Base-by-base conservation (phyloP, 2,797 vertebrate genomes). In the Pitangus sulphuratus region DNA sequence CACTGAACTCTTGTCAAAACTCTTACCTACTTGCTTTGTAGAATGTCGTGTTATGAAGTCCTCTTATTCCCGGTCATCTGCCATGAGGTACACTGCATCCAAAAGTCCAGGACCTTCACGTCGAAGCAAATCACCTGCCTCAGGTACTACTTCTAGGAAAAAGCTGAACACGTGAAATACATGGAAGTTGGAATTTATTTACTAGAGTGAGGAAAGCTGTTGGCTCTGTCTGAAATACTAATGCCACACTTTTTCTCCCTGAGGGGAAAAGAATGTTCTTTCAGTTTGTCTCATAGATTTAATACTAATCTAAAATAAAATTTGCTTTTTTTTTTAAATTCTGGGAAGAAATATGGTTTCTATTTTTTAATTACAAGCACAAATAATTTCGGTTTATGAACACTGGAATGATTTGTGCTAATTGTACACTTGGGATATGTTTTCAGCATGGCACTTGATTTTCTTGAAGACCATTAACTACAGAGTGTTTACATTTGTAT, bases 41-140 rank as follows among this genome's bases (percentile, higher is more conserved):
- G 99, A 99, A 94, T 99, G 99, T 87, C 98, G 98, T 71, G 99
- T 99, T 79, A 97, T 99, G 94, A 99, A 99, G 98, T 98, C 99
- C 0, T 98, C 99, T 3, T 98, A 98, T 88, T 97, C 98, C 21
- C 98, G 98, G 68, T 98, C 98, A 58, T 95, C 98, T 66, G 98
- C 98, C 51, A 86, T 98, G 6, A 98, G 98, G 61, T 93, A 98
- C 21, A 39, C 97, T 33, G 98, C 98, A 28, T 98, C 97, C 70
- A 99, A 99, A 97, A 99, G 99, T 93, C 99, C 99, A 2, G 98
- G 98, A 79, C 93, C 95, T 19, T 98, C 98, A 6, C 98, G 98
- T 22, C 98, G 99, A 94, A 99, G 98, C 98, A 99, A 99, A 93
- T 99, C 99, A 53, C 99, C 99, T 21, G 98, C 98, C 90, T 98